A percentile compares a stretch with the other conserved stretches of the same genome.
Conservation (phyloP, 2,113 vertebrate genomes). For the Pangasianodon hypophthalmus region DNA sequence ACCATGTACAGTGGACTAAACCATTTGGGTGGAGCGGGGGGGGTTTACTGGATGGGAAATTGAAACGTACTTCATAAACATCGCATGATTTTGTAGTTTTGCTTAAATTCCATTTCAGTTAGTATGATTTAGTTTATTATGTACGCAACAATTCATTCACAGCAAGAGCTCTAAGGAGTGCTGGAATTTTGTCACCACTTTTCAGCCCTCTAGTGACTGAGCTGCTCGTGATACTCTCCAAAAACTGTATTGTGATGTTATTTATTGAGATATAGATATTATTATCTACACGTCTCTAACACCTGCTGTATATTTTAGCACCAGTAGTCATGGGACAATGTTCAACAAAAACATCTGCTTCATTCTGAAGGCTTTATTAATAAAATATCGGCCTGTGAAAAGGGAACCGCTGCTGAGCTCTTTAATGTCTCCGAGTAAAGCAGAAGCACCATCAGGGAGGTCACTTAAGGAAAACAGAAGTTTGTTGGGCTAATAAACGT, state of each 20-base stretch:
- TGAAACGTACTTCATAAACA: background rate
- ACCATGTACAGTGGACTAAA: no score
- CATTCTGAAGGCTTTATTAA: conserved; percentile 61
- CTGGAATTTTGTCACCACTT: background rate
- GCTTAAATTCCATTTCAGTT: background rate
- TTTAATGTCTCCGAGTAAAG: conserved; percentile 34
- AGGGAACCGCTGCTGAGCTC: background rate
- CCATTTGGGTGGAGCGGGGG: no score
- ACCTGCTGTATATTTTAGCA: background rate
- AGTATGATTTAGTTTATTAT: background rate
- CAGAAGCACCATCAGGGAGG: background rate
- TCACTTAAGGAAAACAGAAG: background rate
- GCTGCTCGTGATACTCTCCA: background rate
- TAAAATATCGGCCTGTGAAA: conserved; percentile 26
- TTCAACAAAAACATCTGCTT: conserved; percentile 55
- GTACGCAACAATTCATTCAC: background rate
- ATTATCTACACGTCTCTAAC: background rate
- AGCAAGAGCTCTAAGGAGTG: background rate
- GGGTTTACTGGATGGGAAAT: no score
- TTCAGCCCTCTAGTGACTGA: background rate
- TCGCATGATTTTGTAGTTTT: background rate
- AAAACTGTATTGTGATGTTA: background rate
- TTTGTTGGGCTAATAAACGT: conserved; percentile 33
- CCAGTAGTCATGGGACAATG: conserved; percentile 39
- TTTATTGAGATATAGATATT: background rate